Evolutionary conservation across 2,888 invertebrate genomes (phyloP).

Genomic region (Metopia argyrocephala): DNA sequence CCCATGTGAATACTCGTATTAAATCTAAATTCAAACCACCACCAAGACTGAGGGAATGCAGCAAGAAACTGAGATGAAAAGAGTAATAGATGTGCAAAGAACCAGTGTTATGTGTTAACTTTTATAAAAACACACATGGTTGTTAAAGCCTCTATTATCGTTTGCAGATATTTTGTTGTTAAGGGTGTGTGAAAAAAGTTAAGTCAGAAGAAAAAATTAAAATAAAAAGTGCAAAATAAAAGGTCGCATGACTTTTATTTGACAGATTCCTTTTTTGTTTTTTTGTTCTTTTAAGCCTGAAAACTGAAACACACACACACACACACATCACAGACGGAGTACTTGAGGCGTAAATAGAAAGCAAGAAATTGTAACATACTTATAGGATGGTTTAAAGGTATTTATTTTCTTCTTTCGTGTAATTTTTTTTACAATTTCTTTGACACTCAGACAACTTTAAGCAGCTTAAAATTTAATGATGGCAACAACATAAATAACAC

Average conservation of each 20-base stretch:
- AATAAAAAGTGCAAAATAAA: conserved; percentile 40
- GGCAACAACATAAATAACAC: not conserved
- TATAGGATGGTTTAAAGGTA: conserved; percentile 28
- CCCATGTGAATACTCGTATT: not conserved
- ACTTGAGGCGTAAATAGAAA: not conserved
- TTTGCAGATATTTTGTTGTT: not conserved
- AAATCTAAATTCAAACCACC: not conserved
- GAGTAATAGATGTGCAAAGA: not conserved
- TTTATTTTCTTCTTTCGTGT: not conserved
- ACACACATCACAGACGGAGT: conserved; percentile 2
- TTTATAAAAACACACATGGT: no score
- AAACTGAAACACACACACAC: not conserved
- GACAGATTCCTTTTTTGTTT: conserved; percentile 38
- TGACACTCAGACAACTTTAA: not conserved
- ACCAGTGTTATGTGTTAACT: not conserved
- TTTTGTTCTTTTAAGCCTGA: conserved; percentile 22
- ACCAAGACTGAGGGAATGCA: not conserved
- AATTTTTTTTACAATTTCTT: not conserved
- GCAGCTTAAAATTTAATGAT: not conserved
- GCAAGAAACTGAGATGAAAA: not conserved
- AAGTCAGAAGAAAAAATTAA: not conserved
- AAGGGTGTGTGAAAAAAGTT: not conserved
- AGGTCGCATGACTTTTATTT: conserved; percentile 62
- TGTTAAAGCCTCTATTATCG: not conserved
- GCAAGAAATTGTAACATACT: conserved; percentile 4